Conservation (phyloP, 2,888 invertebrate genomes). For the Netelia inedita region DNA sequence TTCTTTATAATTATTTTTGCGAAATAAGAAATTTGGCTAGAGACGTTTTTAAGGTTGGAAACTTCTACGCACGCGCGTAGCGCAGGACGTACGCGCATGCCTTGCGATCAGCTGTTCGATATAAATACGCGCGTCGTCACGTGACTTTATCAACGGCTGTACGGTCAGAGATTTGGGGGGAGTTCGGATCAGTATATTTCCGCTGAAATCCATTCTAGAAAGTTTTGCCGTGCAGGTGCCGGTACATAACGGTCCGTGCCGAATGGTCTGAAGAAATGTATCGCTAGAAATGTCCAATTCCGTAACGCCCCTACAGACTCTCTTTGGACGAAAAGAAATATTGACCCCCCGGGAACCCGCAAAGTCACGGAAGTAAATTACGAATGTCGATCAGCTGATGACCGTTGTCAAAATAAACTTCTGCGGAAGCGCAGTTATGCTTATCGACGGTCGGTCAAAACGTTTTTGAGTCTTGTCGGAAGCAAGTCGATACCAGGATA, state of each 20-base stretch:
- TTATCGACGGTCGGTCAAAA: not conserved
- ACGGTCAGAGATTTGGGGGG: too few species aligned
- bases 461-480: not conserved
- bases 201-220: too few species aligned
- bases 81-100: not conserved
- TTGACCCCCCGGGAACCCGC: too few species aligned
- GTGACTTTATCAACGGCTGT: slow-evolving; percentile 7
- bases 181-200: too few species aligned
- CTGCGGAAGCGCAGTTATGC: not conserved
- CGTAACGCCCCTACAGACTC: too few species aligned
- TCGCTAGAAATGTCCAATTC: too few species aligned
- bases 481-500: not conserved
- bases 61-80: not conserved
- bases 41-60: slow-evolving; percentile 46
- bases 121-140: not conserved
- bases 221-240: too few species aligned
- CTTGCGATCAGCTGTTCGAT: slow-evolving; percentile 50
- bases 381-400: slow-evolving; percentile 32
- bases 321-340: too few species aligned
- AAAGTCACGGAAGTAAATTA: too few species aligned
- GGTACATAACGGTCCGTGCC: too few species aligned
- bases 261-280: too few species aligned
- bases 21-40: not conserved
- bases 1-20: not conserved
- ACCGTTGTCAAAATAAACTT: not conserved